Percentiles rank a stretch among this genome's conserved stretches.
Evolutionary conservation across 2,113 vertebrate species (phyloP).

Genomic region (Struthidea cinerea): DNA sequence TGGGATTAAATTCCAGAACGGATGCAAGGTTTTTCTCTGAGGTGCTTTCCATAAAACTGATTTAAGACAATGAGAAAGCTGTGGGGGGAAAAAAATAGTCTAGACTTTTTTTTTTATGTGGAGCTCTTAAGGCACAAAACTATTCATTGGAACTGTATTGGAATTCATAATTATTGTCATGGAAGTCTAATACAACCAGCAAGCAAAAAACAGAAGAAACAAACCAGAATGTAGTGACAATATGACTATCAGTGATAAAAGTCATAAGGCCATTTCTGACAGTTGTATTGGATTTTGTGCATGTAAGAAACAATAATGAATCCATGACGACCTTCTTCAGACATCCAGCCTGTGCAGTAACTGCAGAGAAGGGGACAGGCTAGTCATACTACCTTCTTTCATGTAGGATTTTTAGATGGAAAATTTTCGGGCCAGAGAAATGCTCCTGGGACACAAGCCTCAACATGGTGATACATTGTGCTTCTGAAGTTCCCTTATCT

Average conservation of each 20-base stretch:
- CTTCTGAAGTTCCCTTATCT: neutral
- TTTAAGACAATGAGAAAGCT: neutral
- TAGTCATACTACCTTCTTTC: neutral
- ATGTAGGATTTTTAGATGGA: neutral
- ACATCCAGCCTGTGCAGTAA: neutral
- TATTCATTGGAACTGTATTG: neutral
- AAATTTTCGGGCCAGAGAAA: neutral
- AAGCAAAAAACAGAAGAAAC: neutral
- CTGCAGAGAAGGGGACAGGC: neutral
- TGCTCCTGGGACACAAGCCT: neutral
- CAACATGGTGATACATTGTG: neutral
- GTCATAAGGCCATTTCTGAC: neutral
- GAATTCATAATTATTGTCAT: neutral
- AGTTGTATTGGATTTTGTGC: neutral
- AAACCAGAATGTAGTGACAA: neutral
- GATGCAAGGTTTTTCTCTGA: neutral
- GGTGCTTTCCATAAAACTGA: neutral
- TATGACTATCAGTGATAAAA: neutral
- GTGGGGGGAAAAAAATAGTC: neutral
- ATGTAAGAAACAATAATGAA: neutral
- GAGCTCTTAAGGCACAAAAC: neutral
- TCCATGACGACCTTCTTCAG: rapidly evolving
- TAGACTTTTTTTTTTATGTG: no score
- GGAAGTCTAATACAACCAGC: neutral
- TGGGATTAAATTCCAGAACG: neutral